Percentiles rank a stretch among this genome's conserved stretches.
Conservation (phyloP, 2,797 vertebrate genomes). For the Parotocinclus haroldoi region DNA sequence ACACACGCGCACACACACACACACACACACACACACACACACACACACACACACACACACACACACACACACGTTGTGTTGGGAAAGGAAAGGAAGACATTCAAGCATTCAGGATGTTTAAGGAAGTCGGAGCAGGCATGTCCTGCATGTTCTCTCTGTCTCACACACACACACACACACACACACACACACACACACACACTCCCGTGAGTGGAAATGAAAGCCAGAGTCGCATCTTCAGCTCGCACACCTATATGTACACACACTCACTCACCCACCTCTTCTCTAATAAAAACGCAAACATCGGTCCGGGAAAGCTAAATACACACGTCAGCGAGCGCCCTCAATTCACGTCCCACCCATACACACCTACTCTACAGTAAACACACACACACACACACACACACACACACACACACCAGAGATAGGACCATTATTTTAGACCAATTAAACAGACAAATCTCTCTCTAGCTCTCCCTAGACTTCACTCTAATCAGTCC, state of each 20-base stretch:
- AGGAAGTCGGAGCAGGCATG: no score
- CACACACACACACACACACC: constrained; percentile 56
- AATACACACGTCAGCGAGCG: constrained; percentile 5
- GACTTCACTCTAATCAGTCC: constrained; percentile 9
- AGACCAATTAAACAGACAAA: constrained; percentile 29
- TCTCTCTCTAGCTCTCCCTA: constrained; percentile 25
- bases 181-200: constrained; percentile 24
- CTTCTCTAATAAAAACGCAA: constrained; percentile 7
- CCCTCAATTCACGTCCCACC: constrained; percentile 6
- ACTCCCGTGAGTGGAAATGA: constrained; percentile 1
- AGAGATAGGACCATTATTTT: no score
- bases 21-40: constrained; percentile 40
- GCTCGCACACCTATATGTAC: constrained; percentile 2
- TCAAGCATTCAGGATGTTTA: no score
- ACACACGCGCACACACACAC: constrained; percentile 36
- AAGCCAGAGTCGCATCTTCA: constrained; percentile 6
- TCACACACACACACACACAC: constrained; percentile 1
- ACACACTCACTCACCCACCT: neutral
- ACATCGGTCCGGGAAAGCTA: neutral
- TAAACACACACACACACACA: no score
- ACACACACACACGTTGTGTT: no score
- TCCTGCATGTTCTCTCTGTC: neutral
- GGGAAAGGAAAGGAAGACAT: no score
- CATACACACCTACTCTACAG: neutral
- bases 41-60: no score